Percentiles rank a stretch among this genome's conserved stretches.
Evolutionary conservation across 2,888 invertebrate genomes (phyloP).

Genomic region (Vesta saturnalis): DNA sequence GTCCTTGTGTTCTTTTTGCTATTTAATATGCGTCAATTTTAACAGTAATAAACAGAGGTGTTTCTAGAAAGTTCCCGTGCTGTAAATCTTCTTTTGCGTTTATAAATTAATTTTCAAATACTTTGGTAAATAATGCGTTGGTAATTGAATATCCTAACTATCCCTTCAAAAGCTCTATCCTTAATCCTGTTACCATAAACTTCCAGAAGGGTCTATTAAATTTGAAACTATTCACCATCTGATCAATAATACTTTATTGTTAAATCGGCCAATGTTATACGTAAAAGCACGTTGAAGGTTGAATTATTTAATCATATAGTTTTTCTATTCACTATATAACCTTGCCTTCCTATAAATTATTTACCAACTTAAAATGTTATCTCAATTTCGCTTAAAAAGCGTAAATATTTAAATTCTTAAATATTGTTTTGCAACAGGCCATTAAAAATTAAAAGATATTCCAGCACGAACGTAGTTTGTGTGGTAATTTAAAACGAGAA

Average conservation of each 20-base stretch:
- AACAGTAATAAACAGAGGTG: constrained; percentile 15
- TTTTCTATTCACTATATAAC: neutral
- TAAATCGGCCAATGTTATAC: neutral
- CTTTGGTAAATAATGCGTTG: neutral
- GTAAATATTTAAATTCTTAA: no score
- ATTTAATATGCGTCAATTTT: constrained; percentile 28
- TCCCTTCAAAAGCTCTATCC: neutral
- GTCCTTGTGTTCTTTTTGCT: constrained; percentile 36
- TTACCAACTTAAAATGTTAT: no score
- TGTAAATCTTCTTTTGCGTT: neutral
- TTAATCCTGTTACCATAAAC: constrained; percentile 1
- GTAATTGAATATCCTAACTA: constrained; percentile 1
- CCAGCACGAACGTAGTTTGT: no score
- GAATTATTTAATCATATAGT: neutral
- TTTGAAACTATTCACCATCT: neutral
- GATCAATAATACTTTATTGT: neutral
- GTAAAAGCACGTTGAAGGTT: neutral
- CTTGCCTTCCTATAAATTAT: neutral
- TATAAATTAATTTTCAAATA: constrained; percentile 8
- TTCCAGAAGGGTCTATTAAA: constrained; percentile 1
- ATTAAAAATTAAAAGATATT: neutral
- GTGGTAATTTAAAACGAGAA: no score
- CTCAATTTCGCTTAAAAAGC: no score
- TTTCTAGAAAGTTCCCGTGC: constrained; percentile 7
- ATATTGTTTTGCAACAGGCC: no score